Percentiles rank a stretch among this genome's conserved stretches.
phyloP scores from a whole-genome alignment of 1,140 invertebrate genomes.

The Scaptomyza montana region DNA sequence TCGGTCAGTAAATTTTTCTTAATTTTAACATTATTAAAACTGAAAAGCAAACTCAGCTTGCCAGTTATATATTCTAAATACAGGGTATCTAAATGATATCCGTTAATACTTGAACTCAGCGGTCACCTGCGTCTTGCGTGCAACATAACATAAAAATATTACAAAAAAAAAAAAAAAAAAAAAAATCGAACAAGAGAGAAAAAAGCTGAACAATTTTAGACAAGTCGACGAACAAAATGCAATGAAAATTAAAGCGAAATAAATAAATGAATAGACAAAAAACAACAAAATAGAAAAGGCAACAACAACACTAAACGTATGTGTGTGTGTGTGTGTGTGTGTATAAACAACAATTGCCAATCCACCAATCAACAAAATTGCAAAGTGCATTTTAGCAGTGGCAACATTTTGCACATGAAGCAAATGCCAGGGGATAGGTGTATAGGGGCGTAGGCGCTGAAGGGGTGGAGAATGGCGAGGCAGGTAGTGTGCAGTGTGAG shows the following conservation, averaged over 20 bases:
- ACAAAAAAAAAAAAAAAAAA: not conserved
- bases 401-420: conserved; percentile 72
- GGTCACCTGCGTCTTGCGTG: conserved; percentile 74
- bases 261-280: conserved; percentile 41
- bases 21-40: too few relatives aligned
- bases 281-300: conserved; percentile 26
- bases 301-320: conserved; percentile 15
- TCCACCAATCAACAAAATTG: conserved; percentile 78
- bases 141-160: conserved; percentile 19
- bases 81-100: conserved; percentile 65
- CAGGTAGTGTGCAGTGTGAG: not conserved
- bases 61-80: too few relatives aligned
- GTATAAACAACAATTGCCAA: conserved; percentile 74
- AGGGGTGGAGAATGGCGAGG: not conserved
- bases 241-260: conserved; percentile 40
- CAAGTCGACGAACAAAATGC: conserved; percentile 64
- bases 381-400: conserved; percentile 78
- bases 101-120: conserved; percentile 78
- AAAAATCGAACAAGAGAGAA: conserved; percentile 18
- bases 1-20: too few relatives aligned
- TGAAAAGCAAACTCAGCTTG: too few relatives aligned
- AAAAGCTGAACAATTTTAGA: conserved; percentile 59
- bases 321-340: conserved; percentile 1
- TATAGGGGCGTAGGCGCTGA: not conserved
- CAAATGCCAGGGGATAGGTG: conserved; percentile 4